Base-by-base conservation (phyloP, 2,888 invertebrate species). In the Petrolisthes manimaculis region DNA sequence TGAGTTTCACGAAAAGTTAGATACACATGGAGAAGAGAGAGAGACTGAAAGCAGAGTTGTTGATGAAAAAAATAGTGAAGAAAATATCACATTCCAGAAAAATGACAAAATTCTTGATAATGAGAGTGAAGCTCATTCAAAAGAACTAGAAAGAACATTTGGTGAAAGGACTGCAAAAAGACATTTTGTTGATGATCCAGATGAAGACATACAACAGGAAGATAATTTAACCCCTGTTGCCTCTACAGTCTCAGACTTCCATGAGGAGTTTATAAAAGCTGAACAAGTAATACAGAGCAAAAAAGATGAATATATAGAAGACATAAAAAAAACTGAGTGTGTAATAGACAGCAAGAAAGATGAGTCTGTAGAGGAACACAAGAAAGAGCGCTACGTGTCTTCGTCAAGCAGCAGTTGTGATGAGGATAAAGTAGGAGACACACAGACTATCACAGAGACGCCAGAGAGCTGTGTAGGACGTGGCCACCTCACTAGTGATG, bases 351-450 rank as follows among this genome's bases (percentile, higher is more conserved):
- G 37, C 37, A 37, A 37, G 37, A 37, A 37, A 37, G 37, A 24
- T 12, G 5, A 21, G 18, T 12, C 56, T 8, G 61, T n/a, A 51
- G 56, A 12, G 14, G 78, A 69, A 4, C 61, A 67, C 12, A 18
- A 54, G 55, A 89, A 86, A 24, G 51, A 24, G 9, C 61, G 61
- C 21, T 82, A 82, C 51, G 71, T 89, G 21, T 88, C 88, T 4
- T 88, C 87, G 6, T 81, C 84, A 9, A 81, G 75, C 12, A 88
- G 88, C 79, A 81, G 81, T 21, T 67, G 74, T 21, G 89, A 89
- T 37, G 88, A 80, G 21, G 89, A 89, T n/a, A 89, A 89, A 69
- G 71, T 78, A n/a, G 89, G 77, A 21, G 88, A 88, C 9, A 88
- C 79, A 21, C 84, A 84, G 12, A 88, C 88, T 51, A 84, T 84